Percentiles rank a stretch among this genome's conserved stretches.
Conservation (phyloP, 2,113 vertebrate genomes). For the Otis tarda region DNA sequence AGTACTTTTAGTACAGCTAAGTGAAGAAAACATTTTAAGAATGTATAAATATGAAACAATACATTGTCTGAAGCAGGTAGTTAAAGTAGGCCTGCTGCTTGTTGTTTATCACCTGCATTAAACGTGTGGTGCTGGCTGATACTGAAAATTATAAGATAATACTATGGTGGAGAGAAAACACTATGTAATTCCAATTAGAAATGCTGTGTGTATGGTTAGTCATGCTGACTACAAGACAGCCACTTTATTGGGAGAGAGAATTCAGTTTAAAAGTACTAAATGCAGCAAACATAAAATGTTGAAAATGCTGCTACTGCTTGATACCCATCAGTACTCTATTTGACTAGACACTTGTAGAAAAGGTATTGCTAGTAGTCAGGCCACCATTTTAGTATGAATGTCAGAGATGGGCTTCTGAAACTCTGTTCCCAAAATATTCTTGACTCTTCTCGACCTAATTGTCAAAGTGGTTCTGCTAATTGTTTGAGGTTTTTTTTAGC, state of each 20-base stretch:
- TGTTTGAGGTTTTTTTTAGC: neutral
- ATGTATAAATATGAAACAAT: conserved; percentile 32
- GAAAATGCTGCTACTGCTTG: neutral
- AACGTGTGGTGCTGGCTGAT: conserved; percentile 39
- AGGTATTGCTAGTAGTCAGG: neutral
- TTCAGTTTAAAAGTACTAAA: neutral
- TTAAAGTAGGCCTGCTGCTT: conserved; percentile 45
- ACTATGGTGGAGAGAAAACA: neutral
- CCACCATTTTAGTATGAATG: neutral
- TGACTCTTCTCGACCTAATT: neutral
- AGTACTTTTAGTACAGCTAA: conserved; percentile 28
- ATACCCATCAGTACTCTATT: neutral
- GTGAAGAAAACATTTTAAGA: conserved; percentile 44
- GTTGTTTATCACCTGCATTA: conserved; percentile 44
- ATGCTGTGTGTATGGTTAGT: neutral
- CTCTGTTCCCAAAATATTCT: neutral
- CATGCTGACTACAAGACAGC: neutral
- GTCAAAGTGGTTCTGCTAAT: neutral
- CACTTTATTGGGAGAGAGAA: neutral
- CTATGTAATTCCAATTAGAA: conserved; percentile 14
- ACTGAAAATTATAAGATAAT: neutral
- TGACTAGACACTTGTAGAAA: neutral
- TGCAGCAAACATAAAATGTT: neutral
- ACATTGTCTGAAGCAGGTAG: neutral
- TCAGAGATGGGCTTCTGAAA: neutral